Evolutionary conservation across 2,797 vertebrate genomes (phyloP), one percentile per base, ranked within the genome.

Genomic region (Sebastes cheni): DNA sequence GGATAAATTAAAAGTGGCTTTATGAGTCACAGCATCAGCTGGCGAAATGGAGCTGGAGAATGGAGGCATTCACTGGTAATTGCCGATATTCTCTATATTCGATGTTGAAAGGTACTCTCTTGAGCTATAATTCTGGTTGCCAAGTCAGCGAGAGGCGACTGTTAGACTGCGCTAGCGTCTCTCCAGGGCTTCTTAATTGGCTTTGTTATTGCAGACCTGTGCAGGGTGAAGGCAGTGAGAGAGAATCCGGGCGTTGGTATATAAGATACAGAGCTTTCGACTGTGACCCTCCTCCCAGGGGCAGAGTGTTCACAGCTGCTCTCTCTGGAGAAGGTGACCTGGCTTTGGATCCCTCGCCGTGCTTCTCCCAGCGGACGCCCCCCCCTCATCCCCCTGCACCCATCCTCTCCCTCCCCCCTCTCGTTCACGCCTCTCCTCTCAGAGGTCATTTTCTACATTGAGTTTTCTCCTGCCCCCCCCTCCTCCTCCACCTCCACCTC

Each of bases 111-210:
- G 88, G 85, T 92, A 82, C 84, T 93, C 93, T 95, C 93, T 66
- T 75, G 93, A 94, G 94, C 90, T 86, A 84, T 93, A 89, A 92
- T 81, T 93, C 88, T 86, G 86, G 93, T 93, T 95, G 92, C 94
- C 92, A 93, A 94, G 94, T 95, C 92, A 94, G 93, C 89, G 84
- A 87, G 85, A 89, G 92, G 91, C 84, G 84, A 93, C 93, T 75
- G 86, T 82, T 86, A 93, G 91, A 81, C 89, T 75, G 84, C 16
- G 68, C 82, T 79, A 25, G 81, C 89, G 83, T 82, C 84, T 91
- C 93, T 93, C 94, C 50, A 73, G 94, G 93, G 94, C 76, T 93
- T 95, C 91, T 91, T 95, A 95, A 95, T 95, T 95, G 95, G 93
- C 93, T 93, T 93, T 94, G 93, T 94, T 94, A 94, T 94, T 95